A percentile compares a stretch with the other conserved stretches of the same genome.
Evolutionary conservation across 2,113 vertebrate species (phyloP).

Genomic region (Ondatra zibethicus): DNA sequence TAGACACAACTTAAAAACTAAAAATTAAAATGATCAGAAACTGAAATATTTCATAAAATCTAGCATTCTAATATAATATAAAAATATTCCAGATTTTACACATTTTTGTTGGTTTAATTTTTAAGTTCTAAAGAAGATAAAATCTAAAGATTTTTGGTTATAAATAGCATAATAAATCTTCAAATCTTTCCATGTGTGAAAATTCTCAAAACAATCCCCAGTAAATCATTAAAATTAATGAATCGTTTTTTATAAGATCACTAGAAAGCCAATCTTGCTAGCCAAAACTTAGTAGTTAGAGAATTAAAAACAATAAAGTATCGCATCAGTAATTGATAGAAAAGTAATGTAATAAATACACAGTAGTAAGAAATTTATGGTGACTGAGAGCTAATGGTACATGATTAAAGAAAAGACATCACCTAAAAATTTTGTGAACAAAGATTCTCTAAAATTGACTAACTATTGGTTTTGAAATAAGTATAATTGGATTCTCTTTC

Average conservation of each 20-base stretch:
- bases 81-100: neutral
- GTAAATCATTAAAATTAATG: neutral
- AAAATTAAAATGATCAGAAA: neutral
- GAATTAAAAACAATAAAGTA: neutral
- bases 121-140: neutral
- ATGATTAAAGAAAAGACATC: neutral
- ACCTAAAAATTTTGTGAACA: neutral
- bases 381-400: neutral
- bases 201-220: neutral
- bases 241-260: neutral
- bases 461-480: neutral
- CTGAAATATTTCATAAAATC: neutral
- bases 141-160: neutral
- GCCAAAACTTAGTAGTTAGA: neutral
- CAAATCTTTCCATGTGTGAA: neutral
- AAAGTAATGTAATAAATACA: neutral
- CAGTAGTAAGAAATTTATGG: neutral
- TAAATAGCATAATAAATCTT: neutral
- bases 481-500: neutral
- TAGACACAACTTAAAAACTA: neutral
- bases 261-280: neutral
- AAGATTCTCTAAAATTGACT: neutral
- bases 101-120: neutral
- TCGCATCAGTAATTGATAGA: neutral
- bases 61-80: neutral